Conservation (phyloP, 2,113 vertebrate species). For the Saguinus imperator region DNA sequence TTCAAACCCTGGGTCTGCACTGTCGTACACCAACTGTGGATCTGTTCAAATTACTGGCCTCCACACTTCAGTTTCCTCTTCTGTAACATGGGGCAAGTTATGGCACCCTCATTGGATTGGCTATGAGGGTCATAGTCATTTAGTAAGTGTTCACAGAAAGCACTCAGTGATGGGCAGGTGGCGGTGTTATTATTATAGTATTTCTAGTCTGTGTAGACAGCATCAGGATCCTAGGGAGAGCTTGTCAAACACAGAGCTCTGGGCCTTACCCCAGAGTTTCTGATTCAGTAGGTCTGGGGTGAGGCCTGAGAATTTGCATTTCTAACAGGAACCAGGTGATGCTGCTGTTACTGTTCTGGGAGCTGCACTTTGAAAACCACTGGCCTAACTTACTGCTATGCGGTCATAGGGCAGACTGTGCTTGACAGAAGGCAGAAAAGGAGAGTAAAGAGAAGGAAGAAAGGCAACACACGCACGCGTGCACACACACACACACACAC, state of each 20-base stretch:
- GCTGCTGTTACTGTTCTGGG: not conserved
- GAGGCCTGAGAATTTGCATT: not conserved
- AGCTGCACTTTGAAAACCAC: not conserved
- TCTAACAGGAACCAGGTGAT: not conserved
- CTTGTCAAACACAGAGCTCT: not conserved
- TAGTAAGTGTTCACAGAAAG: not conserved
- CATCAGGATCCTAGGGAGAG: not conserved
- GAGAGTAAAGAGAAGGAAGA: not conserved
- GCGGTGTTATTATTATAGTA: too few species aligned
- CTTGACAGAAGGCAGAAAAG: not conserved
- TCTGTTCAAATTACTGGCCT: not conserved
- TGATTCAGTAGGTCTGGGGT: not conserved
- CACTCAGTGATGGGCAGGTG: not conserved
- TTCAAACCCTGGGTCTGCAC: not conserved
- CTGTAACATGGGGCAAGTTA: not conserved
- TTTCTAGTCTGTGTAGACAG: not conserved
- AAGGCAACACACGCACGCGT: not conserved
- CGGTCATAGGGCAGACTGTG: not conserved
- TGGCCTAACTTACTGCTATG: not conserved
- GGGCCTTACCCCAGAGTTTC: not conserved
- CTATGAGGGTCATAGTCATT: not conserved
- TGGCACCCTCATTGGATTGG: not conserved
- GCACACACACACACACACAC: too few species aligned
- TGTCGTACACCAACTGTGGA: too few species aligned
- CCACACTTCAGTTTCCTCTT: not conserved